Conservation (phyloP, 2,113 vertebrate species). For the Abramis brama region DNA sequence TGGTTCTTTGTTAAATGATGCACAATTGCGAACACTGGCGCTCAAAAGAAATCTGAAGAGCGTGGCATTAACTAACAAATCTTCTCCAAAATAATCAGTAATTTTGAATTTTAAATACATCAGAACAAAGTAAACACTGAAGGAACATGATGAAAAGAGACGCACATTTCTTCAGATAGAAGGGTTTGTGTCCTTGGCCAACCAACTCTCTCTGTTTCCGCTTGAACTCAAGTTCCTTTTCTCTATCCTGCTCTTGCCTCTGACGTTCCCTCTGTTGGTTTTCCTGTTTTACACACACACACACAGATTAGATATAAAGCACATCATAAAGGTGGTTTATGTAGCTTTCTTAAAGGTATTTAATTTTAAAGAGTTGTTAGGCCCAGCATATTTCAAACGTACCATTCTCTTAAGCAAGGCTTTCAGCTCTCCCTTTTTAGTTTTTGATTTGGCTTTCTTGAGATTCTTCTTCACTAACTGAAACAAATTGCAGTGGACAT, state of each 20-base stretch:
- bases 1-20: neutral
- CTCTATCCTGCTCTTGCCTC: slow-evolving; percentile 74
- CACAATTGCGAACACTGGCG: neutral
- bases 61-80: neutral
- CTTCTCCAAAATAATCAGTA: neutral
- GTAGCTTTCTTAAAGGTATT: neutral
- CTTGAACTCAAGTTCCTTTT: slow-evolving; percentile 78
- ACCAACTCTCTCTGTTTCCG: slow-evolving; percentile 81
- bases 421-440: slow-evolving; percentile 66
- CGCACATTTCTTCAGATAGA: slow-evolving; percentile 93
- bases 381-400: slow-evolving; percentile 32
- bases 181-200: slow-evolving; percentile 84
- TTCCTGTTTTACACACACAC: slow-evolving; percentile 70
- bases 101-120: neutral
- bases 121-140: neutral
- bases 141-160: slow-evolving; percentile 14
- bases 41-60: neutral
- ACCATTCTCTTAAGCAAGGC: slow-evolving; percentile 77
- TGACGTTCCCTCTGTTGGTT: slow-evolving; percentile 84
- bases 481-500: neutral
- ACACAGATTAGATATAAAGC: neutral
- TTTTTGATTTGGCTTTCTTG: slow-evolving; percentile 60
- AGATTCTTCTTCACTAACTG: slow-evolving; percentile 71
- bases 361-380: neutral
- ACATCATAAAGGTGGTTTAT: neutral